These are phyloP conservation scores for Machimus rusticus DNA, from an alignment of 2,888 invertebrate genomes.

Conservation along the genomic window DNA sequence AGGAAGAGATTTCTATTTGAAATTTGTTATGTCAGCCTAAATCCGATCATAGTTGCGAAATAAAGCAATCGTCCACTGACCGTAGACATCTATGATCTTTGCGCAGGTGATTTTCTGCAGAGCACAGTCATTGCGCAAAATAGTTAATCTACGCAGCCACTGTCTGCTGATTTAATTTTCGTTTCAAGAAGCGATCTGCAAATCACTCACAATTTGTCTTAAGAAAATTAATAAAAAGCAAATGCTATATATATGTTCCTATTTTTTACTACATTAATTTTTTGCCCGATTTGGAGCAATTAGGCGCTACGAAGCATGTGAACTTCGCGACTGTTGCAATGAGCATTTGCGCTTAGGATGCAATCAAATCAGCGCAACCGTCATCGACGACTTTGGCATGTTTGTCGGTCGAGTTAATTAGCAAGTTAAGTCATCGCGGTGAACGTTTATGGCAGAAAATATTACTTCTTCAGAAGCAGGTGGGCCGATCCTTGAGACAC, in stretches of 20 bases:
- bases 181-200: neutral
- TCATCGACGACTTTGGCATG: neutral
- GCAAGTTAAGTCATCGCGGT: neutral
- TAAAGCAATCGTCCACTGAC: neutral
- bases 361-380: neutral
- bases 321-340: neutral
- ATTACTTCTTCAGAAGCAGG: neutral
- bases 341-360: neutral
- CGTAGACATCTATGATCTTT: neutral
- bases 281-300: neutral
- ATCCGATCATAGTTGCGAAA: neutral
- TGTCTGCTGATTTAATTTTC: neutral
- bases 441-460: neutral
- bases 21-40: neutral
- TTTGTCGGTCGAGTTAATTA: neutral
- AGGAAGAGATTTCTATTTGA: neutral
- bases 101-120: neutral
- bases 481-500: neutral
- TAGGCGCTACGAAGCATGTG: neutral
- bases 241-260: neutral
- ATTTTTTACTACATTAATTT: neutral
- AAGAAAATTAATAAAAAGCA: neutral
- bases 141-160: neutral
- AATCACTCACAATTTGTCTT: neutral
- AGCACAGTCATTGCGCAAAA: neutral